These are phyloP conservation scores for Actias luna DNA, from an alignment of 2,888 invertebrate genomes.

Conservation along the genomic window DNA sequence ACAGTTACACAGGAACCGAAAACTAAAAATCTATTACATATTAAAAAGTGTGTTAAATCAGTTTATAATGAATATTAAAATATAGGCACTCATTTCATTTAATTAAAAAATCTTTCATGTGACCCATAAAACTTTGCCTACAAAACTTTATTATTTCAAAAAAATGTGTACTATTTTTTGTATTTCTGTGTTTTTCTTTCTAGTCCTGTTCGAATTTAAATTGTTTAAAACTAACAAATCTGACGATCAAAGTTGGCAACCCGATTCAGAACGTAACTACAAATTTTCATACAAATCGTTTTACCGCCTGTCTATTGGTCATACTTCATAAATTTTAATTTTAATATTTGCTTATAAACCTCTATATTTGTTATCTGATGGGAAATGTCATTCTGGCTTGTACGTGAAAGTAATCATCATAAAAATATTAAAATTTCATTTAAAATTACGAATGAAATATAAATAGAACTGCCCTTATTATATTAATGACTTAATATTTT, in stretches of 20 bases:
- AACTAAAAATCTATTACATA: no score
- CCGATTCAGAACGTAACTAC: constrained; percentile 28
- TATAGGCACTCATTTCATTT: no score
- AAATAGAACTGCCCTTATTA: no score
- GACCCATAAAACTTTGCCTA: no score
- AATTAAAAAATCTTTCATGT: no score
- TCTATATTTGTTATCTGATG: constrained; percentile 15
- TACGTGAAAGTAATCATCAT: background rate
- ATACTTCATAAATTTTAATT: constrained; percentile 78
- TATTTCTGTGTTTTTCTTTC: no score
- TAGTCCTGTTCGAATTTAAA: background rate
- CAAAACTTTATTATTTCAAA: no score
- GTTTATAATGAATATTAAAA: no score
- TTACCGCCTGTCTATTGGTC: constrained; percentile 59
- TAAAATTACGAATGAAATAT: no score
- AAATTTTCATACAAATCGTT: constrained; percentile 80
- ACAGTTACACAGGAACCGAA: no score
- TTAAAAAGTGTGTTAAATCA: no score
- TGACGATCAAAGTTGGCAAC: background rate
- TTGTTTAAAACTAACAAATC: background rate
- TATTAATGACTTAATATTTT: background rate
- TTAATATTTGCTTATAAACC: constrained; percentile 66
- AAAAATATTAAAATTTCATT: background rate
- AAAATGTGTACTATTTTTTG: no score
- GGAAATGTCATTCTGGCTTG: background rate